Evolutionary conservation across 2,797 vertebrate genomes (phyloP).

Genomic region (Hypotaenidia okinawae): DNA sequence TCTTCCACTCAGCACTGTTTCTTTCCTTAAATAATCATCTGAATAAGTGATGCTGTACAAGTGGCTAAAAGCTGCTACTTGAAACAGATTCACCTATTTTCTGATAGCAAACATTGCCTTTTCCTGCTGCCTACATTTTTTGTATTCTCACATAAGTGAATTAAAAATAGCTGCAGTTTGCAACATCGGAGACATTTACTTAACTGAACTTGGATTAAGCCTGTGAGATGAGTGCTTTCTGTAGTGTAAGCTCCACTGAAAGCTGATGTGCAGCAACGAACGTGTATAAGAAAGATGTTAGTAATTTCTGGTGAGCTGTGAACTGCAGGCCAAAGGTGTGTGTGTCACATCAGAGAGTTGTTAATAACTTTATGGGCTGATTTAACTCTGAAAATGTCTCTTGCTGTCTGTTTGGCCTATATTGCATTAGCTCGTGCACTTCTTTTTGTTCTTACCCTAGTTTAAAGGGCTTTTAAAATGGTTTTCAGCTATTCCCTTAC

Average conservation of each 20-base stretch:
- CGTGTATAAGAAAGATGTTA: neutral
- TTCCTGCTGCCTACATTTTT: neutral
- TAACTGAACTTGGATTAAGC: conserved; percentile 32
- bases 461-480: conserved; percentile 5
- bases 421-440: neutral
- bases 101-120: neutral
- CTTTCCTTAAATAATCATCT: conserved; percentile 13
- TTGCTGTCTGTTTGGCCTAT: conserved; percentile 11
- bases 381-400: conserved; percentile 12
- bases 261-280: neutral
- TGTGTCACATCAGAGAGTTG: neutral
- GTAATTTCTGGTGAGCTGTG: neutral
- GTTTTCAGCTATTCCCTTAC: conserved; percentile 48
- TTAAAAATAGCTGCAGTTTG: conserved; percentile 16
- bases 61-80: conserved; percentile 33
- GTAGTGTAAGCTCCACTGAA: neutral
- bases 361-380: neutral
- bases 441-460: neutral
- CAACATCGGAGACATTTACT: neutral
- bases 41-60: neutral
- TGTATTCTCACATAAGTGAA: neutral
- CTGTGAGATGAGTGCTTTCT: conserved; percentile 48
- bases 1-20: neutral
- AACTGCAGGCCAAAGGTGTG: neutral
- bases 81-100: conserved; percentile 9